phyloP scores from a whole-genome alignment of 2,888 invertebrate species.

The Dolichomitus sp. region DNA sequence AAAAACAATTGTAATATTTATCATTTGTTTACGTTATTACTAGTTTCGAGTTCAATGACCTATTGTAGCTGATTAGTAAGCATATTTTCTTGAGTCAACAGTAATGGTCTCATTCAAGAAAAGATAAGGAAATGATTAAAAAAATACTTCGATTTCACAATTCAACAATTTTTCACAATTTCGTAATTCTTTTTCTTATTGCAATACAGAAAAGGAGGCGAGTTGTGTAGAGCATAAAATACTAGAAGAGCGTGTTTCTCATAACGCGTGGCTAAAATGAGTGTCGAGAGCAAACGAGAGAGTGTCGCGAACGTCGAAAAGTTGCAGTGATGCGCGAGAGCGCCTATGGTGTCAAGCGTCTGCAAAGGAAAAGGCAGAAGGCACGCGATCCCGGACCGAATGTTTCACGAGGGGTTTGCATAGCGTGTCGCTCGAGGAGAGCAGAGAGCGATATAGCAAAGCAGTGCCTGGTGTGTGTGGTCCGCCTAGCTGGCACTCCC shows the following conservation, averaged over 20 bases:
- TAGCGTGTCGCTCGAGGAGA: conserved; percentile 24
- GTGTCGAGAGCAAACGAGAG: background rate
- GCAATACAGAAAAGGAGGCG: too few relatives aligned
- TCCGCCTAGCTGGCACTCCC: conserved; percentile 80
- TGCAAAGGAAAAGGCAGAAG: conserved; percentile 1
- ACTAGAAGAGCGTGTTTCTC: background rate
- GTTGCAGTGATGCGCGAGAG: conserved; percentile 14
- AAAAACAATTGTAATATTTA: too few relatives aligned
- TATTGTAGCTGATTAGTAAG: too few relatives aligned
- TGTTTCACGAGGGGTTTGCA: conserved; percentile 39
- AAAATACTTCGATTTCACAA: too few relatives aligned
- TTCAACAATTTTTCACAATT: too few relatives aligned
- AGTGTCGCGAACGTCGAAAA: conserved; percentile 13
- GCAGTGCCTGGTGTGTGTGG: conserved; percentile 14
- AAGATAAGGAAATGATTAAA: too few relatives aligned
- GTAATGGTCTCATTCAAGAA: too few relatives aligned
- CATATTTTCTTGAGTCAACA: too few relatives aligned
- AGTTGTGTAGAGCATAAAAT: too few relatives aligned
- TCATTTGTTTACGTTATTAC: too few relatives aligned
- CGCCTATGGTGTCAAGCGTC: background rate
- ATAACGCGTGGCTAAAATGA: background rate
- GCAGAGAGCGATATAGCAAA: background rate
- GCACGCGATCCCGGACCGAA: conserved; percentile 31
- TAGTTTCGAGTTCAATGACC: too few relatives aligned
- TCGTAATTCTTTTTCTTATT: too few relatives aligned